Conservation (phyloP, 2,888 invertebrate species). For the Coenonympha glycerion region DNA sequence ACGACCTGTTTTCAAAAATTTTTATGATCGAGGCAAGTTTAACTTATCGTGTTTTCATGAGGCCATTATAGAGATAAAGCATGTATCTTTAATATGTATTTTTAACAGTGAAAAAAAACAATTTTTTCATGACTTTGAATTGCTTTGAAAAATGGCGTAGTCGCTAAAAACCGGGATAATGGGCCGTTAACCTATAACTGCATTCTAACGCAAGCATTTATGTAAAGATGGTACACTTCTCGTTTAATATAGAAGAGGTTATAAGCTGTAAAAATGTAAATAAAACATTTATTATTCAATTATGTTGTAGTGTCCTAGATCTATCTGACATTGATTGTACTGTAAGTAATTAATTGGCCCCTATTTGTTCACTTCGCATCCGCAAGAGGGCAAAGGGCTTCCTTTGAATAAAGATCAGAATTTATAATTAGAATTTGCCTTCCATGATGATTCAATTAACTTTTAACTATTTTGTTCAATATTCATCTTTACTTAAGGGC, state of each 20-base stretch:
- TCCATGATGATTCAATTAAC: neutral
- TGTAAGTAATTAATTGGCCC: conserved; percentile 10
- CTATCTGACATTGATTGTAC: neutral
- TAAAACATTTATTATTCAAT: neutral
- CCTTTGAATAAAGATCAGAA: neutral
- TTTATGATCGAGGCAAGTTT: no score
- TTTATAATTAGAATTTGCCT: neutral
- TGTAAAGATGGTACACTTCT: neutral
- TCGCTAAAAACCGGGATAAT: no score
- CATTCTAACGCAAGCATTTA: no score
- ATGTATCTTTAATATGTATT: no score
- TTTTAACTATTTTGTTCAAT: neutral
- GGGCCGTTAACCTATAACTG: no score
- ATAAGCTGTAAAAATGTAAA: neutral
- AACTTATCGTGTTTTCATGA: no score
- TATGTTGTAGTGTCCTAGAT: neutral
- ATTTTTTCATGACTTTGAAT: no score
- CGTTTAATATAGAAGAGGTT: neutral
- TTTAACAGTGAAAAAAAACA: no score
- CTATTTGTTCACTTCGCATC: neutral
- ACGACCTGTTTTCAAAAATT: no score
- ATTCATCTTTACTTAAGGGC: no score
- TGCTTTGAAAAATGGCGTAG: no score
- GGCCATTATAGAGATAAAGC: no score
- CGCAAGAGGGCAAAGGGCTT: conserved; percentile 3